Evolutionary conservation across 92 coral and sea anemone genomes (phyloP), one percentile per base, ranked within the genome.

Genomic region (Umimayanthus chanpuru): DNA sequence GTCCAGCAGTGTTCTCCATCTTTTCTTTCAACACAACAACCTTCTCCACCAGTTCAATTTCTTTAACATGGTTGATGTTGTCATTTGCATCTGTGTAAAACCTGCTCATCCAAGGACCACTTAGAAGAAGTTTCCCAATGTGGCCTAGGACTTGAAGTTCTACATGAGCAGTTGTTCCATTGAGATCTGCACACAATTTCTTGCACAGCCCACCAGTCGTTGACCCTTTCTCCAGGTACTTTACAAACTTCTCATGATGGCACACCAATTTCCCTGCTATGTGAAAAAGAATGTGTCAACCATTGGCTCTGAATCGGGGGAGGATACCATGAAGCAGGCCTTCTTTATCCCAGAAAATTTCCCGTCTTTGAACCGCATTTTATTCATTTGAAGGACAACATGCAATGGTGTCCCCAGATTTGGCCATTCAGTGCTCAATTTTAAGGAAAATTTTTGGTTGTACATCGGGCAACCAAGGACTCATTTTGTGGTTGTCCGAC

Each of bases 81-180:
- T 0, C 4, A 5, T 26, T 41, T 23, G 82, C 65, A 4, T 40
- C 38, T 41, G 82, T 79, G n/a, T 79, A 79, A 9, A 79, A 18
- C 8, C 16, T 28, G 16, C 21, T 39, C 65, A 79, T 79, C 82
- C 82, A 79, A 14, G 82, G 82, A 4, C 82, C 82, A 44, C 44
- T 11, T n/a, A n/a, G n/a, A 28, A 78, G 56, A 8, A 78, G 11
- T 23, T 78, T 78, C 14, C 82, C 82, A 78, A 78, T 78, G 16
- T 40, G 66, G 28, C 82, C 82, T 29, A 78, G 82, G 61, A 78
- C 82, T 55, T 78, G 82, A 5, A 78, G 21, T 21, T 78, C 82
- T 10, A 78, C 64, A 36, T 78, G 82, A 7, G 82, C 82, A 78
- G 4, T 5, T 9, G 56, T 78, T 25, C 44, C 21, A 5, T 44